Evolutionary conservation across 1,140 invertebrate species (phyloP).

Genomic region (Heliconius nattereri): DNA sequence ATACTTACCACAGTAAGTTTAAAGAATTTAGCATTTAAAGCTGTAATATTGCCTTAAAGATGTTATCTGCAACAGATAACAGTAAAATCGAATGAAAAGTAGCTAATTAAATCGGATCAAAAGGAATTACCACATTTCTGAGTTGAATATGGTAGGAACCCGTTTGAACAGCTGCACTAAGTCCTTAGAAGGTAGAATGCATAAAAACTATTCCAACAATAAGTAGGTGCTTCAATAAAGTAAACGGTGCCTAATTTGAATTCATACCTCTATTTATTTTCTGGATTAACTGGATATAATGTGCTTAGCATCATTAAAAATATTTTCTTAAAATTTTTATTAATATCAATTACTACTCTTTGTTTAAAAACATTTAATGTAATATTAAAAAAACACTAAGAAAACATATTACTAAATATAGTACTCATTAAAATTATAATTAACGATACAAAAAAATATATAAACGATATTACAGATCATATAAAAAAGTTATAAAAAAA

Average conservation of each 20-base stretch:
- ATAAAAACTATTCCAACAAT: conserved; percentile 47
- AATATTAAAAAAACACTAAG: not conserved
- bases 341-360: not conserved
- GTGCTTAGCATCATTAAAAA: not conserved
- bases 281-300: not conserved
- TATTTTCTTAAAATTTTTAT: not conserved
- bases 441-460: not conserved
- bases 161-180: conserved; percentile 47
- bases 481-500: conserved; percentile 1
- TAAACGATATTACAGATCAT: not conserved
- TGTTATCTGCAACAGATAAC: conserved; percentile 39
- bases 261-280: conserved; percentile 16
- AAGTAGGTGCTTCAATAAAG: conserved; percentile 66
- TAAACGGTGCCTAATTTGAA: conserved; percentile 59
- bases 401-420: not conserved
- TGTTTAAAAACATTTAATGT: not conserved
- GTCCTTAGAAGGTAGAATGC: conserved; percentile 43
- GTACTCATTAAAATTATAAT: conserved; percentile 6
- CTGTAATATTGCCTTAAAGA: conserved; percentile 33
- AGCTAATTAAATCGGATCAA: conserved; percentile 58
- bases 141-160: conserved; percentile 52
- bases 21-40: conserved; percentile 33
- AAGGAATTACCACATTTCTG: conserved; percentile 53
- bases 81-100: conserved; percentile 47
- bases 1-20: not conserved